Conservation (phyloP, 2,888 invertebrate species). For the Margaritifera margaritifera region DNA sequence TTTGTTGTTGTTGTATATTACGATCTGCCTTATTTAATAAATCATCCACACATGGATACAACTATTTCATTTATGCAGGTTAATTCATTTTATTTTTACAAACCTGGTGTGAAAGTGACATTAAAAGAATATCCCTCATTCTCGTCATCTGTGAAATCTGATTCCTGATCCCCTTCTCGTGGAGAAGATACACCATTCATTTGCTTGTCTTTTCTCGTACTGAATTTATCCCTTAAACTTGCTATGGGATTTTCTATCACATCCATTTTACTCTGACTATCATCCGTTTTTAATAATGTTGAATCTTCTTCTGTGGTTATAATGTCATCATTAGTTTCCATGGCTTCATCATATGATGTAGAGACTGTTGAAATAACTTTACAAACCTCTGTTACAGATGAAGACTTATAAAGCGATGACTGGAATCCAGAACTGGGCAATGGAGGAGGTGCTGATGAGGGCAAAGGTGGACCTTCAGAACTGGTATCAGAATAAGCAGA, state of each 20-base stretch:
- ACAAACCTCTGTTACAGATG: too few relatives aligned
- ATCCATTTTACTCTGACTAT: neutral
- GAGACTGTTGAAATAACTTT: too few relatives aligned
- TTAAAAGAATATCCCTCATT: conserved; percentile 24
- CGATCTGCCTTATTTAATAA: neutral
- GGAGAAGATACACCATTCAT: neutral
- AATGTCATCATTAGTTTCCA: too few relatives aligned
- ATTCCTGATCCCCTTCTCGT: conserved; percentile 30
- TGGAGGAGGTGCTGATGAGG: conserved; percentile 52
- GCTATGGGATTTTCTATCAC: neutral
- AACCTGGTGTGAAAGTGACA: conserved; percentile 55
- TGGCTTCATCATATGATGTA: too few relatives aligned
- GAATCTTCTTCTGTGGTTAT: conserved; percentile 2
- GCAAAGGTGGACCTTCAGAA: conserved; percentile 54
- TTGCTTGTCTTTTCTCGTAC: neutral
- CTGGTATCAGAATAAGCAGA: conserved; percentile 48
- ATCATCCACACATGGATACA: neutral
- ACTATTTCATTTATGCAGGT: neutral
- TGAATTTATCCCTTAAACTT: neutral
- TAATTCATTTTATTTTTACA: neutral
- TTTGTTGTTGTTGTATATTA: too few relatives aligned
- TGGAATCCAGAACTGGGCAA: conserved; percentile 1
- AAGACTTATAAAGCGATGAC: too few relatives aligned
- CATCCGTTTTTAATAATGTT: neutral
- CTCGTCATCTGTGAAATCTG: conserved; percentile 47